phyloP scores from a whole-genome alignment of 2,797 vertebrate genomes.

The Hypotaenidia philippensis region DNA sequence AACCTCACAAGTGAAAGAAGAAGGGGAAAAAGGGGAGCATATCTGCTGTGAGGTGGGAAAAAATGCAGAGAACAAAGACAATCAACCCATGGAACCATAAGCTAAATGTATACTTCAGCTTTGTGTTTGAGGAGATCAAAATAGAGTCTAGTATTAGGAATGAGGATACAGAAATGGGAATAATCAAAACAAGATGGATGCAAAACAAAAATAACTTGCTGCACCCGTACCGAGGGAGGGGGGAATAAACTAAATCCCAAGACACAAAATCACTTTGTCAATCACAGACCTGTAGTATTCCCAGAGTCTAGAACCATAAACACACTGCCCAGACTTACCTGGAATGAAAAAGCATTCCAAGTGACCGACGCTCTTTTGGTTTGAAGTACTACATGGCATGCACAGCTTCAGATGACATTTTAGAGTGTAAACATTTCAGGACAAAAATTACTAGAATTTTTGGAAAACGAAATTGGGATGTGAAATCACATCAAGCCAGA shows the following conservation, averaged over 20 bases:
- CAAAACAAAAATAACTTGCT: background rate
- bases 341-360: background rate
- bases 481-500: background rate
- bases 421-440: background rate
- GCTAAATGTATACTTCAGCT: background rate
- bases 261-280: background rate
- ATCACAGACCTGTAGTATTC: background rate
- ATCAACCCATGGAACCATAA: background rate
- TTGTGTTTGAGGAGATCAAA: background rate
- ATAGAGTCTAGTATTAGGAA: background rate
- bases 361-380: background rate
- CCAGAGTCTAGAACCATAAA: background rate
- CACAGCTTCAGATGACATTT: background rate
- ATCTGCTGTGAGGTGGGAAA: background rate
- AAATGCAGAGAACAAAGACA: background rate
- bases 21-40: background rate
- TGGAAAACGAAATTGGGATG: background rate
- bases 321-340: background rate
- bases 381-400: background rate
- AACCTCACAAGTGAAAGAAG: background rate
- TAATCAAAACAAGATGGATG: background rate
- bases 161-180: background rate
- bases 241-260: background rate
- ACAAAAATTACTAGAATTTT: background rate
- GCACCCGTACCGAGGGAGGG: accelerated